A percentile compares a stretch with the other conserved stretches of the same genome.
These are phyloP conservation scores for Momotus momota DNA, from an alignment of 2,797 vertebrate genomes.

Conservation along the genomic window DNA sequence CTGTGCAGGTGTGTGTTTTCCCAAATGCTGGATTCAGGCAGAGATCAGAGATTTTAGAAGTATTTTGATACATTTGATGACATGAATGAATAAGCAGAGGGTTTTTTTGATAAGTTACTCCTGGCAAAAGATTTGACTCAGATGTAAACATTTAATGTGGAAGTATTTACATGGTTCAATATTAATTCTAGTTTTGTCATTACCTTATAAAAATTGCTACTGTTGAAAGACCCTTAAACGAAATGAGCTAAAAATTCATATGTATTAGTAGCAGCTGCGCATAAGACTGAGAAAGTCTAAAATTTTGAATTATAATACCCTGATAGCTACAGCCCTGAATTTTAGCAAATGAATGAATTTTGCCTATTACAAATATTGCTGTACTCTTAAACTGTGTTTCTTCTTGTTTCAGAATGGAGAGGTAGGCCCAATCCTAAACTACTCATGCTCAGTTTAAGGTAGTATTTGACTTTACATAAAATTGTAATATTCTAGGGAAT, in stretches of 20 bases:
- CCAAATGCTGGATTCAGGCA: background rate
- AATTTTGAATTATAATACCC: background rate
- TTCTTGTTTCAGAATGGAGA: slow-evolving; percentile 87
- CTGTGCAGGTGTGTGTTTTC: background rate
- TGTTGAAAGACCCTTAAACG: background rate
- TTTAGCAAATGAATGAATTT: background rate
- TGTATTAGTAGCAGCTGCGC: background rate
- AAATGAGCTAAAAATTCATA: background rate
- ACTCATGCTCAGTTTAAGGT: slow-evolving; percentile 70
- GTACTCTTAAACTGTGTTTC: slow-evolving; percentile 38
- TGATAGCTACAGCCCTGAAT: background rate
- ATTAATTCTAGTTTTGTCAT: background rate
- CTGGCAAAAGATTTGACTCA: background rate
- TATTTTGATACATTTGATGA: background rate
- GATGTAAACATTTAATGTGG: background rate
- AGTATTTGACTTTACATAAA: slow-evolving; percentile 60
- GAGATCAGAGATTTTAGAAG: background rate
- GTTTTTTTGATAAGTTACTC: background rate
- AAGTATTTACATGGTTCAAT: background rate
- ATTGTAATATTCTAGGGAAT: slow-evolving; percentile 16
- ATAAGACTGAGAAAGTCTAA: background rate
- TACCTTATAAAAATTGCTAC: background rate
- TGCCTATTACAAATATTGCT: background rate
- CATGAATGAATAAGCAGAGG: background rate
- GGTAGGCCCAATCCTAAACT: slow-evolving; percentile 80